phyloP scores from a whole-genome alignment of 2,797 vertebrate genomes.

The Epinephelus coioides region DNA sequence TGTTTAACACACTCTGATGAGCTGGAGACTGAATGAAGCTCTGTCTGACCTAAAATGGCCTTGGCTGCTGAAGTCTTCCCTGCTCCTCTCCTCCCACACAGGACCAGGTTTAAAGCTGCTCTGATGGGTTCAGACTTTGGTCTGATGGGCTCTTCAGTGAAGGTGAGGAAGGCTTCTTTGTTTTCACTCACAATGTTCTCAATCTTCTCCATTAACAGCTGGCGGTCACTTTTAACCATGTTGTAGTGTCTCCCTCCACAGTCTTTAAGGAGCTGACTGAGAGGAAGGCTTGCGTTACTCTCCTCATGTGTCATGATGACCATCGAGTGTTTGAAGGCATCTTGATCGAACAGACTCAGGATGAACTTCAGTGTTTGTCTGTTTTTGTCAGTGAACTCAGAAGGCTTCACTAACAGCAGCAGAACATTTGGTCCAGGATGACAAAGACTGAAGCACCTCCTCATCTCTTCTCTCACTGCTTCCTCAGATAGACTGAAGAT shows the following conservation, averaged over 20 bases:
- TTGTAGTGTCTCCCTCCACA: conserved; percentile 16
- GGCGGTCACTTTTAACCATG: not conserved
- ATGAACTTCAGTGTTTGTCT: not conserved
- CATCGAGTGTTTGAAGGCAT: conserved; percentile 5
- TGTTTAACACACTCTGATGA: conserved; percentile 25
- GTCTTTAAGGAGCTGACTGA: not conserved
- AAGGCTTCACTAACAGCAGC: not conserved
- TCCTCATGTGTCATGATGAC: not conserved
- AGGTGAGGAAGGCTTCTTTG: not conserved
- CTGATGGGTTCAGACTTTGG: not conserved
- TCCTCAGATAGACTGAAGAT: not conserved
- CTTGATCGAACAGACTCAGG: conserved; percentile 9
- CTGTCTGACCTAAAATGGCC: conserved; percentile 33
- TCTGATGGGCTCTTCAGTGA: not conserved
- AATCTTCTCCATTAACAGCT: not conserved
- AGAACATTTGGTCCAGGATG: conserved; percentile 12
- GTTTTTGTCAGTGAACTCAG: not conserved
- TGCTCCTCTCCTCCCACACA: conserved; percentile 43
- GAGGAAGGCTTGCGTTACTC: too few relatives aligned
- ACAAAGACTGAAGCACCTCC: not conserved
- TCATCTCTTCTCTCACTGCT: not conserved
- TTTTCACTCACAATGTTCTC: not conserved
- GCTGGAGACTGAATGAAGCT: not conserved
- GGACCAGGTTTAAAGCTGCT: conserved; percentile 32
- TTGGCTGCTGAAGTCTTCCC: conserved; percentile 38